Evolutionary conservation across 2,113 vertebrate species (phyloP), one percentile per base, ranked within the genome.

Genomic region (Asarcornis scutulata): DNA sequence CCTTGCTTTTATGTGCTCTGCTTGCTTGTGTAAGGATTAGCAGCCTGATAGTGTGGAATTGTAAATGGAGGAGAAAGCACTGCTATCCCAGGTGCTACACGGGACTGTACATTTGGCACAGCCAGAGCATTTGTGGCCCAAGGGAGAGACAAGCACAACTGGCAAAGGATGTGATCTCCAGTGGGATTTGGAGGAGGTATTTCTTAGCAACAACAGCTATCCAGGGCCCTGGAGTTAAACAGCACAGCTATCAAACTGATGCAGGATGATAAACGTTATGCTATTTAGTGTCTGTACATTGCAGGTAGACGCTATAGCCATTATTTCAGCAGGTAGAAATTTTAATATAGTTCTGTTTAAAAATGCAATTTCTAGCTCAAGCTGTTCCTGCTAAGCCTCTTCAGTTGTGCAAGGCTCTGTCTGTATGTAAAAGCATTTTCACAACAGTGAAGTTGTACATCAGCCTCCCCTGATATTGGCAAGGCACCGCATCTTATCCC

Each of bases 61-160:
- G 48, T 40, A 31, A 73, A 38, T 1, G 23, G 44, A 73, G n/a
- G 53, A 62, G 52, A 7, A 88, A 44, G 73, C 7, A 34, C 74
- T 71, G 63, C 58, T 72, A 20, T 22, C 1, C 17, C 12, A 1
- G 13, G 29, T 29, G 53, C 75, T 69, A 55, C 6, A 3, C 53
- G 48, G 31, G 58, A 21, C 31, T 2, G n/a, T 0, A 2, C 0
- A 2, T 15, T 50, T 27, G 40, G 40, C 40, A 18, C 32, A 34
- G n/a, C 6, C 1, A 0, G 55, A 74, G 60, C 0, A 0, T 26
- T n/a, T 29, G 38, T 20, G 72, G 44, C 55, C 10, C 7, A 4
- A 26, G 38, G 42, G 25, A 89, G 46, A 46, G 66, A 44, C 23
- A 27, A 36, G 36, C 63, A 56, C 34, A 9, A 18, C 6, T 2